Percentiles rank a stretch among this genome's conserved stretches.
phyloP scores from a whole-genome alignment of 2,888 invertebrate genomes.

The Corythucha ciliata region DNA sequence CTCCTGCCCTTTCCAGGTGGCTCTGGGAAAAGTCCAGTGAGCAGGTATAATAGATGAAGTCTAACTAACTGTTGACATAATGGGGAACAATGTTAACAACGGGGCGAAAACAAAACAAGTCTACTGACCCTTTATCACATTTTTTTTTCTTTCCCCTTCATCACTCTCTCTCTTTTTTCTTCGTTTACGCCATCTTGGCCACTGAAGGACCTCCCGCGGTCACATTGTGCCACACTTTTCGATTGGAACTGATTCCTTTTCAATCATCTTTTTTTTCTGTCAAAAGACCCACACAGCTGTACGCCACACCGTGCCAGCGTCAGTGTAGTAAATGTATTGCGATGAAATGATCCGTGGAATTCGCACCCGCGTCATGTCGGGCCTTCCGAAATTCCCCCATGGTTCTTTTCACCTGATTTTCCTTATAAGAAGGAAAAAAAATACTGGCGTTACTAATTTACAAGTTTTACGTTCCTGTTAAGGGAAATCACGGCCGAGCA shows the following conservation, averaged over 20 bases:
- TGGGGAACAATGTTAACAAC: conserved; percentile 2
- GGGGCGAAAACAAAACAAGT: conserved; percentile 5
- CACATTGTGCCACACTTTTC: conserved; percentile 3
- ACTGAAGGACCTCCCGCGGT: not conserved
- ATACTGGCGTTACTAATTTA: too few relatives aligned
- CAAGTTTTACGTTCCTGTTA: too few relatives aligned
- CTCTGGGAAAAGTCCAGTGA: not conserved
- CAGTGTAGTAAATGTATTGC: too few relatives aligned
- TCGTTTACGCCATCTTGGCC: conserved; percentile 1
- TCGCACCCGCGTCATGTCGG: too few relatives aligned
- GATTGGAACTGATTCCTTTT: conserved; percentile 3
- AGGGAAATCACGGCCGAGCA: too few relatives aligned
- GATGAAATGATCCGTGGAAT: too few relatives aligned
- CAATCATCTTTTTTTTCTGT: conserved; percentile 7
- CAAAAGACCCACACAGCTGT: too few relatives aligned
- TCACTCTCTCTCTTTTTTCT: not conserved
- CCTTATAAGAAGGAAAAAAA: too few relatives aligned
- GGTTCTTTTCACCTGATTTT: too few relatives aligned
- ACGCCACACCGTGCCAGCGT: too few relatives aligned
- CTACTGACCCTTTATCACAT: too few relatives aligned
- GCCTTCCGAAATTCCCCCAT: too few relatives aligned
- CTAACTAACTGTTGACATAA: not conserved
- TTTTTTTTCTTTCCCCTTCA: not conserved
- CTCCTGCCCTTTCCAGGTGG: conserved; percentile 3
- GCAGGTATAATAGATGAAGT: not conserved